Conservation (phyloP, 2,888 invertebrate genomes). For the Resseliella maxima region DNA sequence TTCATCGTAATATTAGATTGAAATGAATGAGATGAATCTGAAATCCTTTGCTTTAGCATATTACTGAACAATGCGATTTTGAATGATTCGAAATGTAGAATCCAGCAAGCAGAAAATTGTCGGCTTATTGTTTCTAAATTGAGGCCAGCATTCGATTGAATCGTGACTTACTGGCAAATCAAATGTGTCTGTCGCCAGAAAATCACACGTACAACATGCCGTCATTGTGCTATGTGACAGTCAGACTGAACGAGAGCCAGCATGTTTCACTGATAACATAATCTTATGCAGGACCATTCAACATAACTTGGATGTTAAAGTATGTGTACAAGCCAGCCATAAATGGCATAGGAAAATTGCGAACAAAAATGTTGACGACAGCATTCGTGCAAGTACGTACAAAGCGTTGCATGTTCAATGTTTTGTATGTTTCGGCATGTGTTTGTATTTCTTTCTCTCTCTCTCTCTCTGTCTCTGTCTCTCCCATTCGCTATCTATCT, state of each 20-base stretch:
- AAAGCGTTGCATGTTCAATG: not conserved
- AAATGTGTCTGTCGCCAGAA: conserved; percentile 27
- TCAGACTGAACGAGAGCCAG: not conserved
- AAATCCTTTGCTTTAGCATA: not conserved
- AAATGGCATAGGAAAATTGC: not conserved
- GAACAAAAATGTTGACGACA: conserved; percentile 17
- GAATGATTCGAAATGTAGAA: not conserved
- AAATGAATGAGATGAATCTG: too few species aligned
- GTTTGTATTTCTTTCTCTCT: too few species aligned
- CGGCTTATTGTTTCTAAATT: conserved; percentile 20
- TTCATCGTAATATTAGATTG: not conserved
- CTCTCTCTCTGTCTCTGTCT: too few species aligned
- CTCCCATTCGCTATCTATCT: too few species aligned
- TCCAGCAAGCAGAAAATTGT: not conserved
- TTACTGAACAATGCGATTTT: not conserved
- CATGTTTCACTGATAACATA: not conserved
- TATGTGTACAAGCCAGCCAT: not conserved
- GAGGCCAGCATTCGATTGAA: not conserved
- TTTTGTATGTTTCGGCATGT: too few species aligned
- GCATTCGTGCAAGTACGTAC: not conserved
- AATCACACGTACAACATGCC: not conserved
- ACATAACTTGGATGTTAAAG: not conserved
- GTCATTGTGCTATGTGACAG: not conserved
- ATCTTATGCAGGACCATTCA: conserved; percentile 15
- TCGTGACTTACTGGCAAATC: conserved; percentile 16